phyloP scores from a whole-genome alignment of 1,140 invertebrate species.

The Parapsyche elsis region DNA sequence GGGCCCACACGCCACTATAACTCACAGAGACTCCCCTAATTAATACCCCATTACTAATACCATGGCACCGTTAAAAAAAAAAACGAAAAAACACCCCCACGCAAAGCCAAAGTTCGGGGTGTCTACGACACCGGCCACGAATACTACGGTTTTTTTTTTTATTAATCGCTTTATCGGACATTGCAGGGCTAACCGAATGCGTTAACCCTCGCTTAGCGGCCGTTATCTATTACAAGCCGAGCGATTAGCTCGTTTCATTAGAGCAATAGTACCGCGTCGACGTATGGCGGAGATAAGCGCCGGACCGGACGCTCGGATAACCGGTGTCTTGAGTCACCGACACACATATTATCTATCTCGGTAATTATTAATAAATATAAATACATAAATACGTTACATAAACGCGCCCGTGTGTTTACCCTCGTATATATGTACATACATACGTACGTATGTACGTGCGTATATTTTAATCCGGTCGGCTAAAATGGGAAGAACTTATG shows the following conservation, averaged over 20 bases:
- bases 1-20: conserved; percentile 37
- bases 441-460: neutral
- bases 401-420: neutral
- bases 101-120: neutral
- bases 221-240: neutral
- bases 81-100: neutral
- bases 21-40: neutral
- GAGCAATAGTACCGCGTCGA: no score
- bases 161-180: no score
- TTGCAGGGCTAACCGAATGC: no score
- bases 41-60: neutral
- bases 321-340: no score
- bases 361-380: neutral
- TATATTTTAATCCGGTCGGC: neutral
- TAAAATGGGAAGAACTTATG: neutral
- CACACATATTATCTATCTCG: no score
- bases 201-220: no score
- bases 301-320: no score
- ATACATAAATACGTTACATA: neutral
- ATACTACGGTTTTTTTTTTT: no score
- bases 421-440: neutral
- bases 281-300: no score
- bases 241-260: neutral
- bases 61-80: no score
- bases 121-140: no score